Evolutionary conservation across 2,797 vertebrate genomes (phyloP), one percentile per base, ranked within the genome.

Genomic region (Poecile montanus): DNA sequence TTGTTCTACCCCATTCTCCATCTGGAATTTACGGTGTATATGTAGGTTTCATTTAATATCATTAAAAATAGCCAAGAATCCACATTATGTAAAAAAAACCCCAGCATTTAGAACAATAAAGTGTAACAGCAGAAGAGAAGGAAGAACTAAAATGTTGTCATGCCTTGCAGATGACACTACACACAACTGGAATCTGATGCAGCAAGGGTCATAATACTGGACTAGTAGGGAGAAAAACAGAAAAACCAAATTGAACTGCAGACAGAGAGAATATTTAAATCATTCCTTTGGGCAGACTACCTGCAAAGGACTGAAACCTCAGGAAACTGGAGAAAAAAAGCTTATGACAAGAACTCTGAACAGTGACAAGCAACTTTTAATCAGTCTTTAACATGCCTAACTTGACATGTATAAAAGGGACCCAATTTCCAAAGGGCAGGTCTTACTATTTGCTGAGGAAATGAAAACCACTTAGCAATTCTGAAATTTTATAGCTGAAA

Each of bases 1-100:
- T 47, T 50, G 10, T 36, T 87, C 20, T 60, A 27, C 3, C 8
- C 4, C 14, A 22, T 36, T 57, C 34, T 57, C 13, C 34, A 26
- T 14, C 54, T n/a, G 71, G 17, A 22, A 44, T 51, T 77, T 87
- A 54, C 27, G 16, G 5, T n/a, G 5, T 18, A 25, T 21, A 16
- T 9, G 4, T 13, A 76, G 23, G 16, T 9, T 76, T 70, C 11
- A 19, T 18, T 45, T 76, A 54, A 9, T 40, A 74, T 17, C 0
- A 26, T 17, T 34, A 50, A 84, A 92, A 81, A 50, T 2, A 74
- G 19, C 27, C n/a, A 65, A 34, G 19, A 86, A 34, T 57, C 8
- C 16, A 45, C 32, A 42, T 12, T 25, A 23, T 9, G 21, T 42
- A 26, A 60, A 30, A 44, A 1, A 48, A 22, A 0, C 0, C 3